phyloP scores from a whole-genome alignment of 2,797 vertebrate genomes.

The Arctocebus calabarensis region DNA sequence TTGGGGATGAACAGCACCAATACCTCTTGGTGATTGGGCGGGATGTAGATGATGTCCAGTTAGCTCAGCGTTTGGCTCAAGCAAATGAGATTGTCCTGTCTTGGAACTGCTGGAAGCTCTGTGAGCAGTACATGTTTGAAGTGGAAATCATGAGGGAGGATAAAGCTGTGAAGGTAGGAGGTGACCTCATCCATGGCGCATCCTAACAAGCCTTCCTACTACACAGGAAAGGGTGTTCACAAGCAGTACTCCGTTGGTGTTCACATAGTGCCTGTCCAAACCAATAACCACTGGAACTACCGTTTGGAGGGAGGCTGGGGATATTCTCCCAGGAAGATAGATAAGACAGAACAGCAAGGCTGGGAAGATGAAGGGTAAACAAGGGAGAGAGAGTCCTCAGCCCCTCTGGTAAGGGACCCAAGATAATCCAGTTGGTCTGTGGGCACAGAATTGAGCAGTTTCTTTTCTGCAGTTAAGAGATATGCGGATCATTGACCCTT shows the following conservation, averaged over 20 bases:
- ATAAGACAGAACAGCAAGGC: background rate
- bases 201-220: background rate
- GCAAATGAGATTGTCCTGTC: slow-evolving; percentile 79
- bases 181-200: background rate
- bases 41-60: slow-evolving; percentile 72
- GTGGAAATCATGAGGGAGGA: slow-evolving; percentile 81
- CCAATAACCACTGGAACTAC: background rate
- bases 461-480: slow-evolving; percentile 72
- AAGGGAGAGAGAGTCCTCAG: background rate
- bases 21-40: slow-evolving; percentile 73
- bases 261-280: background rate
- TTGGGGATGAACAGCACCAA: slow-evolving; percentile 53
- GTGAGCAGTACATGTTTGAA: slow-evolving; percentile 71
- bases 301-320: background rate
- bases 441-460: slow-evolving; percentile 39
- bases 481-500: slow-evolving; percentile 62
- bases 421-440: background rate
- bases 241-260: background rate
- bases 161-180: slow-evolving; percentile 81
- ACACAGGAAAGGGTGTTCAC: background rate
- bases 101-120: slow-evolving; percentile 79
- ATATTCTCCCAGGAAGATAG: background rate
- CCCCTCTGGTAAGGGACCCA: background rate
- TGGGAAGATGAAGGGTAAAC: background rate
- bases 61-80: slow-evolving; percentile 79